Percentiles rank a stretch among this genome's conserved stretches.
phyloP scores from a whole-genome alignment of 2,113 vertebrate genomes.

The Rhombomys opimus region DNA sequence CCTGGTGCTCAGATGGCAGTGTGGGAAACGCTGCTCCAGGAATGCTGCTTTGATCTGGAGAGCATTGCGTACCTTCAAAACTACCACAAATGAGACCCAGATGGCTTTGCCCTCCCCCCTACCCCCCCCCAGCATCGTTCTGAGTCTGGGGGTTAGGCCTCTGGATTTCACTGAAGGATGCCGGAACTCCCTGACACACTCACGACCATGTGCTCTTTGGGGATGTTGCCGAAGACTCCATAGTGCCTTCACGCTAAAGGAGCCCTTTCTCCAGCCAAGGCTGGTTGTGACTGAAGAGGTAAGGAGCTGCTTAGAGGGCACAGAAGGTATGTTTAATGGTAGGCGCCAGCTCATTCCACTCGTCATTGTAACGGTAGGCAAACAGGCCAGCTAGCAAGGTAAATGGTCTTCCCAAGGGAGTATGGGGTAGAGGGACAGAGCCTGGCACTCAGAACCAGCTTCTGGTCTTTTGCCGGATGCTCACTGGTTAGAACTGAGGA shows the following conservation, averaged over 20 bases:
- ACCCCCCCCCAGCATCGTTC: not conserved
- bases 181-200: not conserved
- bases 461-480: not conserved
- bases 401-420: not conserved
- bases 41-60: constrained; percentile 46
- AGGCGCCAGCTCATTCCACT: not conserved
- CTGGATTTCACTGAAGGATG: not conserved
- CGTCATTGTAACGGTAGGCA: not conserved
- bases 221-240: not conserved
- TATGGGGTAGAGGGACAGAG: not conserved
- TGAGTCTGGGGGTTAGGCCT: not conserved
- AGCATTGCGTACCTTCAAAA: constrained; percentile 45
- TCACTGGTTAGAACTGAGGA: not conserved
- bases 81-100: constrained; percentile 18
- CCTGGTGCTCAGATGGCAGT: not conserved
- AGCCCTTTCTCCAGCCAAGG: not conserved
- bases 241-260: not conserved
- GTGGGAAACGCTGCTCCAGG: not conserved
- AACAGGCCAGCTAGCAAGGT: not conserved
- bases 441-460: not conserved
- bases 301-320: not conserved
- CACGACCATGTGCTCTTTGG: not conserved
- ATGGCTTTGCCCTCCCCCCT: not conserved
- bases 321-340: not conserved
- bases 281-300: not conserved